Evolutionary conservation across 2,113 vertebrate genomes (phyloP).

Genomic region (Hippoglossus stenolepis): DNA sequence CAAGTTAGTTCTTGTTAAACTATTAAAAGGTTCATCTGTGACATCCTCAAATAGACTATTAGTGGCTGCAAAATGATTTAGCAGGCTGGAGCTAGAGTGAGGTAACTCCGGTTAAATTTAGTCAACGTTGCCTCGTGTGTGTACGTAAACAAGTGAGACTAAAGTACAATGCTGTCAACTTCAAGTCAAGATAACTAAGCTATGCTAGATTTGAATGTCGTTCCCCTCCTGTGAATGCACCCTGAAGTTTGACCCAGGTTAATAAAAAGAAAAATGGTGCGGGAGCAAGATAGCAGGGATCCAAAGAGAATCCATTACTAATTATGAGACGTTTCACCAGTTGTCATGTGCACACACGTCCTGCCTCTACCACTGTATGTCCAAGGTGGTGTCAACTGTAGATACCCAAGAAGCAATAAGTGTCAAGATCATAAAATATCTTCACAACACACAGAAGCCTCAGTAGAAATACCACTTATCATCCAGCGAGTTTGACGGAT

Average conservation of each 20-base stretch:
- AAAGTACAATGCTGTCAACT: neutral
- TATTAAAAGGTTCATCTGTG: neutral
- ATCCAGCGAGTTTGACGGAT: conserved; percentile 30
- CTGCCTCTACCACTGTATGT: neutral
- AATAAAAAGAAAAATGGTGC: too few species aligned
- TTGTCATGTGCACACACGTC: conserved; percentile 13
- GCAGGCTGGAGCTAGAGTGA: neutral
- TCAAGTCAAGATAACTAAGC: neutral
- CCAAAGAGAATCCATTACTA: neutral
- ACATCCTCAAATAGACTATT: neutral
- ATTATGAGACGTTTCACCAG: neutral
- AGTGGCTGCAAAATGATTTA: neutral
- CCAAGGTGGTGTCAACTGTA: neutral
- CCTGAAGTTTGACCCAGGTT: too few species aligned
- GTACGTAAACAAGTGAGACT: neutral
- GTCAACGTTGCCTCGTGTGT: neutral
- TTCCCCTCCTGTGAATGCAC: too few species aligned
- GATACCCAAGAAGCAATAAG: neutral
- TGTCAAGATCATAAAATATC: neutral
- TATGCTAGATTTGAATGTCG: too few species aligned
- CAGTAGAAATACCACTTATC: neutral
- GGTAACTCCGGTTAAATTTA: conserved; percentile 11
- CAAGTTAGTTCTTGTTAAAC: neutral
- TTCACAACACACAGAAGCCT: neutral
- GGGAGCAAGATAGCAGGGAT: too few species aligned